phyloP scores from a whole-genome alignment of 2,888 invertebrate species.

The Sycophila texana region DNA sequence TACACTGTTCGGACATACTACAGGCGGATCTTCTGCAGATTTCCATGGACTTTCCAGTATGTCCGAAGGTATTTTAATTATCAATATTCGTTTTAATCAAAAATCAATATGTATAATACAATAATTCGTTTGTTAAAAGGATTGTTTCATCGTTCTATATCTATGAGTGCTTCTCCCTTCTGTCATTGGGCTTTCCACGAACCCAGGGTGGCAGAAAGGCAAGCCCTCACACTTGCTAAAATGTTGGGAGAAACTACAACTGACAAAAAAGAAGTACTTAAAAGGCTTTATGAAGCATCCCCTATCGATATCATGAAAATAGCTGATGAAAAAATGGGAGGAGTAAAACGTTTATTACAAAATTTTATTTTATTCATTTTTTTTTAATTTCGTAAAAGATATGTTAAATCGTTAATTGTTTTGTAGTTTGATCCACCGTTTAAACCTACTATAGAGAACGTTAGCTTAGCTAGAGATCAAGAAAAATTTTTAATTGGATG shows the following conservation, averaged over 20 bases:
- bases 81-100: not conserved
- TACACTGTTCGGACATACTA: constrained; percentile 78
- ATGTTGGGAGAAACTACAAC: constrained; percentile 58
- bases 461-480: constrained; percentile 73
- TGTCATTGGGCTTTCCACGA: constrained; percentile 67
- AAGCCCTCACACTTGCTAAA: constrained; percentile 53
- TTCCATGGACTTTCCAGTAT: constrained; percentile 60
- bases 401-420: too few species aligned
- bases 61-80: constrained; percentile 57
- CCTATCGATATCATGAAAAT: constrained; percentile 54
- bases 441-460: constrained; percentile 77
- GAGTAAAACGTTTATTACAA: too few species aligned
- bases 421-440: too few species aligned
- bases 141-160: constrained; percentile 78
- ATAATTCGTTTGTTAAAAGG: constrained; percentile 64
- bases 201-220: constrained; percentile 38
- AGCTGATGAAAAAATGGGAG: constrained; percentile 35
- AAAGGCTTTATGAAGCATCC: constrained; percentile 53
- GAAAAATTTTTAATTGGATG: constrained; percentile 76
- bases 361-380: too few species aligned
- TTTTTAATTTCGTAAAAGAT: too few species aligned
- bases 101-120: too few species aligned
- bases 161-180: constrained; percentile 78
- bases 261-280: constrained; percentile 52
- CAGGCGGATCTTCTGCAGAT: constrained; percentile 73